These are phyloP conservation scores for Mesoclemmys tuberculata DNA, from an alignment of 2,113 vertebrate species.

Conservation along the genomic window DNA sequence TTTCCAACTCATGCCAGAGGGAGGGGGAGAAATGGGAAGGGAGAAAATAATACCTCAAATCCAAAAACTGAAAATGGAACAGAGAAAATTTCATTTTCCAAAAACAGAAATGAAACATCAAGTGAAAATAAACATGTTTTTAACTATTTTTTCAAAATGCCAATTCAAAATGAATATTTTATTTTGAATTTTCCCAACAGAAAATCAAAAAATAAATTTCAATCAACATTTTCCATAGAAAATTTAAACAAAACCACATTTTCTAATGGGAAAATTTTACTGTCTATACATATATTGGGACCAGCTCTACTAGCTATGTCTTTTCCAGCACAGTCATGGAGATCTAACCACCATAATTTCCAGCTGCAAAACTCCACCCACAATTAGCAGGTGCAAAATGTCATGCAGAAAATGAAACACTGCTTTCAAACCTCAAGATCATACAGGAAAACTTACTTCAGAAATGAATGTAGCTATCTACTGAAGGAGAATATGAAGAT, in stretches of 20 bases:
- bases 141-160: neutral
- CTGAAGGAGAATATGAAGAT: neutral
- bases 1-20: fast-evolving
- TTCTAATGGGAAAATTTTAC: neutral
- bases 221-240: neutral
- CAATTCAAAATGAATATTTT: neutral
- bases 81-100: fast-evolving
- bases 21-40: neutral
- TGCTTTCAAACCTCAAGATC: neutral
- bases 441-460: neutral
- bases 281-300: neutral
- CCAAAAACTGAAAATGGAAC: neutral
- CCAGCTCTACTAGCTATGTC: neutral
- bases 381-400: neutral
- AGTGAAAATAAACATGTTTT: neutral
- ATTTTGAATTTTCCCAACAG: neutral
- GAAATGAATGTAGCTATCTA: neutral
- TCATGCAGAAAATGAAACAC: neutral
- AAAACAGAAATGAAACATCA: neutral
- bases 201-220: neutral
- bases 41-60: neutral
- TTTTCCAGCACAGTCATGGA: neutral
- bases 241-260: neutral
- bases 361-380: neutral
- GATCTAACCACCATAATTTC: neutral